A percentile compares a stretch with the other conserved stretches of the same genome.
These are phyloP conservation scores for Smithornis capensis DNA, from an alignment of 2,113 vertebrate genomes.

Conservation along the genomic window DNA sequence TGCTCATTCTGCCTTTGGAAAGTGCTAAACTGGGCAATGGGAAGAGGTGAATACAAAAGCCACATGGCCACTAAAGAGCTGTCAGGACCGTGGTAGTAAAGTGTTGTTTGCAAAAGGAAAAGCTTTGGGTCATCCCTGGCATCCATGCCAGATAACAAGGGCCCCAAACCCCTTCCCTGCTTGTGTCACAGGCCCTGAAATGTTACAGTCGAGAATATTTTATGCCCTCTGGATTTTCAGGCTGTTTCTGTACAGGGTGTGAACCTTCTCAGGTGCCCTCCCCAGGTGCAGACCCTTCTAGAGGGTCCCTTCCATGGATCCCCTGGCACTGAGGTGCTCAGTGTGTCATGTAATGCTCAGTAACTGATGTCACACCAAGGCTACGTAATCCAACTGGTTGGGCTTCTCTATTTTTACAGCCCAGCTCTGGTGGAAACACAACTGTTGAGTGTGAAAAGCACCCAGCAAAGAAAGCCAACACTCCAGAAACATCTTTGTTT, in stretches of 20 bases:
- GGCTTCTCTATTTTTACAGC: neutral
- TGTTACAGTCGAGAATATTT: neutral
- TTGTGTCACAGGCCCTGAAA: accelerated
- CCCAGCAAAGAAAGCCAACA: neutral
- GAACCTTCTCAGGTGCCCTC: neutral
- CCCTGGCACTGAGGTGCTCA: neutral
- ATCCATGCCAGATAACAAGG: slow-evolving; percentile 29
- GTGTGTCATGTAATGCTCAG: neutral
- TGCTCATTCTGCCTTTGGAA: neutral
- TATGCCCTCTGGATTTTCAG: neutral
- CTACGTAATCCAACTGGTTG: neutral
- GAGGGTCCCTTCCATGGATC: neutral
- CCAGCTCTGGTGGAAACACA: neutral
- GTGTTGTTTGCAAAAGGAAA: neutral
- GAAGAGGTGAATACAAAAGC: neutral
- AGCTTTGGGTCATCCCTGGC: neutral
- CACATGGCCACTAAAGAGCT: accelerated
- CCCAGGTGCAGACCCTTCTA: neutral
- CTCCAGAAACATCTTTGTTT: neutral
- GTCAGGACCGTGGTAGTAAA: neutral
- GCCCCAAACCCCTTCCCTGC: neutral
- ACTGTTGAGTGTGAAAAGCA: neutral
- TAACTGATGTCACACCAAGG: neutral
- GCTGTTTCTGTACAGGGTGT: neutral
- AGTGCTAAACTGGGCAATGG: neutral